phyloP scores from a whole-genome alignment of 2,797 vertebrate species.

The Spinus pinus region DNA sequence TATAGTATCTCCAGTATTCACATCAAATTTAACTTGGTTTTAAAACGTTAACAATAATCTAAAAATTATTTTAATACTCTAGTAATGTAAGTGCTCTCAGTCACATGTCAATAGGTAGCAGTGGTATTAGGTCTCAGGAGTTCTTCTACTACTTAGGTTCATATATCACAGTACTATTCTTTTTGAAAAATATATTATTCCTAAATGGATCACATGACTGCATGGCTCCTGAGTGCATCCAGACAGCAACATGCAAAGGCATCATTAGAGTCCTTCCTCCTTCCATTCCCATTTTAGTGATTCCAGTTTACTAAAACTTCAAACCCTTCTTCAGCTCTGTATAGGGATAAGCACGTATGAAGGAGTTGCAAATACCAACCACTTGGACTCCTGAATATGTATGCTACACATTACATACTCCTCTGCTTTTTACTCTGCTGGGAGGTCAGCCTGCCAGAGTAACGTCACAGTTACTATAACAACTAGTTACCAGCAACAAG shows the following conservation, averaged over 20 bases:
- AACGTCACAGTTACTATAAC: not conserved
- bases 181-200: not conserved
- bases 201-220: not conserved
- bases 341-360: not conserved
- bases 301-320: not conserved
- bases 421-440: not conserved
- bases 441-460: not conserved
- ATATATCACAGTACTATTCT: not conserved
- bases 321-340: not conserved
- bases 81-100: not conserved
- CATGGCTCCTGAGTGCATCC: not conserved
- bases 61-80: not conserved
- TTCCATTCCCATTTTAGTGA: not conserved
- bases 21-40: not conserved
- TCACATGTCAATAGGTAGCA: not conserved
- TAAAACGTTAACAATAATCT: not conserved
- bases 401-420: not conserved
- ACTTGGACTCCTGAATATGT: not conserved
- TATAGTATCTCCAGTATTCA: not conserved
- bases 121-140: not conserved
- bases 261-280: not conserved
- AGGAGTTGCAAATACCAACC: not conserved
- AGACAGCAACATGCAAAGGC: not conserved
- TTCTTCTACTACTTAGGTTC: not conserved
- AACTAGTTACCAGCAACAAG: not conserved